These are phyloP conservation scores for Carlito syrichta DNA, from an alignment of 2,113 vertebrate genomes.

Conservation along the genomic window DNA sequence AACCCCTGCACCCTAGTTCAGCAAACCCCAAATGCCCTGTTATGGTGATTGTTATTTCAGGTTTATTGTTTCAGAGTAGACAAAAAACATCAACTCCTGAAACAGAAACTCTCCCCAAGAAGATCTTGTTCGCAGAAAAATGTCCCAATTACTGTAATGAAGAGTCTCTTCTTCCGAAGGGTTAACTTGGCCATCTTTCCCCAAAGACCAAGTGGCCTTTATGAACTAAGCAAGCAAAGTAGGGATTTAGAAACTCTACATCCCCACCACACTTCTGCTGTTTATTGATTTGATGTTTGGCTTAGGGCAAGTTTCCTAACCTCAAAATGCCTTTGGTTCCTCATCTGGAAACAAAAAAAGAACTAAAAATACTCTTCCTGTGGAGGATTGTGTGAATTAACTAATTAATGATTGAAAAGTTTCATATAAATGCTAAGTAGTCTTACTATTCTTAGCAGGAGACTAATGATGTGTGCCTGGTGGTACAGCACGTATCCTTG, in stretches of 20 bases:
- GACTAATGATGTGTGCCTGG: not conserved
- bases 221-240: not conserved
- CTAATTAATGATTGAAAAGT: constrained; percentile 50
- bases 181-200: not conserved
- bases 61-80: not conserved
- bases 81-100: not conserved
- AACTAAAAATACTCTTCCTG: constrained; percentile 54
- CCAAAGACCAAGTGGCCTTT: not conserved
- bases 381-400: constrained; percentile 4
- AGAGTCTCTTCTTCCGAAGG: not conserved
- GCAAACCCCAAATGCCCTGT: not conserved
- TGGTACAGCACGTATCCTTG: not conserved
- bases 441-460: not conserved
- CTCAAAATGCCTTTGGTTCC: not conserved
- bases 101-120: not conserved
- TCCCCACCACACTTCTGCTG: not conserved
- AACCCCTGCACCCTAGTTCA: not conserved
- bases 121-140: not conserved
- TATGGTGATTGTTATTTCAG: not conserved
- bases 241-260: not conserved
- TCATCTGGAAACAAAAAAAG: constrained; percentile 47
- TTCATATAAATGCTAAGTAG: constrained; percentile 59
- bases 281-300: constrained; percentile 19
- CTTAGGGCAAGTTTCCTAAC: constrained; percentile 34
- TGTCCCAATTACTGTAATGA: not conserved